Percentiles rank a stretch among this genome's conserved stretches.
Conservation (phyloP, 2,888 invertebrate genomes). For the Orgyia antiqua region DNA sequence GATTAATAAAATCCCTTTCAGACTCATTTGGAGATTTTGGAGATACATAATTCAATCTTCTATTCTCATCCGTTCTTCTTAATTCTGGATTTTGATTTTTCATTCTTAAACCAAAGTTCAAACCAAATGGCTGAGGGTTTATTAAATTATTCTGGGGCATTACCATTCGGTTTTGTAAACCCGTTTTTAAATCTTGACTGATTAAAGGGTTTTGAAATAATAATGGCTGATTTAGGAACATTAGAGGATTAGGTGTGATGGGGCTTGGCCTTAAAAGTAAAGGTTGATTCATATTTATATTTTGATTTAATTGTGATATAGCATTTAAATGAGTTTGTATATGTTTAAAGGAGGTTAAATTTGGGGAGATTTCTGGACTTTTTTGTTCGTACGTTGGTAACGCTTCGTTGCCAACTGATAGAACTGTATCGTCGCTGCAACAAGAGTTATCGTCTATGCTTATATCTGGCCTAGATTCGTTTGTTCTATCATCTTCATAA, state of each 20-base stretch:
- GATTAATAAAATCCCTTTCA: conserved; percentile 67
- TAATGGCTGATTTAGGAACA: conserved; percentile 70
- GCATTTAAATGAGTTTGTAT: conserved; percentile 84
- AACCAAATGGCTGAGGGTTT: conserved; percentile 47
- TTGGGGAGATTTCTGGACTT: conserved; percentile 42
- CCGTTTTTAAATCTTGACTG: conserved; percentile 57
- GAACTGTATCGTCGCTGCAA: conserved; percentile 87
- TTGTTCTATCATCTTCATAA: conserved; percentile 47
- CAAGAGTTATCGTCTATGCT: conserved; percentile 80
- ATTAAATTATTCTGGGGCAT: conserved; percentile 49
- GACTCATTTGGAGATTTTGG: conserved; percentile 62
- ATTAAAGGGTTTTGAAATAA: conserved; percentile 63
- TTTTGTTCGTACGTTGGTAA: conserved; percentile 59
- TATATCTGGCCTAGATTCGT: conserved; percentile 52
- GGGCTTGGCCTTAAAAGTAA: conserved; percentile 65
- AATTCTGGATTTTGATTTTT: conserved; percentile 36
- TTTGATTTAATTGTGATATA: conserved; percentile 81
- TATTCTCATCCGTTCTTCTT: conserved; percentile 54
- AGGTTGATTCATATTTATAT: conserved; percentile 62
- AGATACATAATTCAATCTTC: conserved; percentile 39
- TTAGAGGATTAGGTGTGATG: conserved; percentile 67
- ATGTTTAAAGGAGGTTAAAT: conserved; percentile 79
- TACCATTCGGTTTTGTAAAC: conserved; percentile 44
- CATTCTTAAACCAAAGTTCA: conserved; percentile 52
- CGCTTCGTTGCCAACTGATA: conserved; percentile 89